phyloP scores from a whole-genome alignment of 2,113 vertebrate species.

The Osmerus mordax region DNA sequence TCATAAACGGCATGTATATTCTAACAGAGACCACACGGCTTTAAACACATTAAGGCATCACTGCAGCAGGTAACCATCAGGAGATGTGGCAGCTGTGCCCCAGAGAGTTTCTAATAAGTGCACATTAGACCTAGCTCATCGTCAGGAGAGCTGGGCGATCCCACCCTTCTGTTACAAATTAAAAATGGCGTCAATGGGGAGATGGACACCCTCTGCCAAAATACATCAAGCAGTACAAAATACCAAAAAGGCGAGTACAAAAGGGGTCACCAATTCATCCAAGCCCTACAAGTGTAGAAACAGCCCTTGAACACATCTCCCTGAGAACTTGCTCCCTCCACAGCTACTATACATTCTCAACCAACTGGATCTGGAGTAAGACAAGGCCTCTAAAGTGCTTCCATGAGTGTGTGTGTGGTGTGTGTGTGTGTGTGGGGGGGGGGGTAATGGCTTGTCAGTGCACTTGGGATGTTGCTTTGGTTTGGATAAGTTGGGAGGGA shows the following conservation, averaged over 20 bases:
- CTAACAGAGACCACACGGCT: conserved; percentile 1
- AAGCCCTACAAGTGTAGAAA: conserved; percentile 10
- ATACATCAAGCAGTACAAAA: not conserved
- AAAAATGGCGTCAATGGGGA: not conserved
- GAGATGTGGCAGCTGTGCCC: not conserved
- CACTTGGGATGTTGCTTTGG: conserved; percentile 45
- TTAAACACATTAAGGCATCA: not conserved
- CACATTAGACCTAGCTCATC: not conserved
- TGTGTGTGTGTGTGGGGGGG: not conserved
- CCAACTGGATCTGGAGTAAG: conserved; percentile 9
- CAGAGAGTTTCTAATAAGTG: not conserved
- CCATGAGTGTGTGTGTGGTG: conserved; percentile 6
- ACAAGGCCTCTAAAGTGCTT: conserved; percentile 54
- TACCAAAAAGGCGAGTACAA: not conserved
- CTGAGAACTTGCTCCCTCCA: conserved; percentile 47
- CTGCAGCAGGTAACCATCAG: not conserved
- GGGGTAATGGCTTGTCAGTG: conserved; percentile 32
- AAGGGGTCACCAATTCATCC: conserved; percentile 4
- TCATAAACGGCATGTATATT: conserved; percentile 1
- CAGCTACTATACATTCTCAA: conserved; percentile 1
- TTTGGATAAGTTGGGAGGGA: conserved; percentile 16
- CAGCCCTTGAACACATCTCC: conserved; percentile 47
- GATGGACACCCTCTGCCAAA: conserved; percentile 13
- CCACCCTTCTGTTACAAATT: not conserved
- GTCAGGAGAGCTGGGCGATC: not conserved